A percentile compares a stretch with the other conserved stretches of the same genome.
phyloP scores from a whole-genome alignment of 1,140 invertebrate species.

The Ditylenchus dipsaci region DNA sequence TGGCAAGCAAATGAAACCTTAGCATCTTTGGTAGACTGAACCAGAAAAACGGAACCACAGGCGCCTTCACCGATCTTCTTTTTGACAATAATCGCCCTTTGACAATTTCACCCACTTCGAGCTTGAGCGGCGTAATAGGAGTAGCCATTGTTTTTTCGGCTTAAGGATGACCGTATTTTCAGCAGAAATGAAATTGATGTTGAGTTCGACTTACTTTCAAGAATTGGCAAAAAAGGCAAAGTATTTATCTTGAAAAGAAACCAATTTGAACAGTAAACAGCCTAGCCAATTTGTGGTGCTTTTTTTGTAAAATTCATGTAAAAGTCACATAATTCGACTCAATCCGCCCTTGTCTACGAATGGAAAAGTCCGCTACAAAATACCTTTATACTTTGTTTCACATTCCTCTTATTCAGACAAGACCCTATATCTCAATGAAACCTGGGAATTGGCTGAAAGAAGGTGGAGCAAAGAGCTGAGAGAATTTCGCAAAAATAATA shows the following conservation, averaged over 20 bases:
- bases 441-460: constrained; percentile 94
- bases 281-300: no score
- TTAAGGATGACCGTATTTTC: neutral
- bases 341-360: no score
- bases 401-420: constrained; percentile 32
- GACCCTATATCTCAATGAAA: constrained; percentile 90
- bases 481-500: constrained; percentile 86
- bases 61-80: constrained; percentile 47
- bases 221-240: no score
- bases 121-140: neutral
- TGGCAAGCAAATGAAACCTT: neutral
- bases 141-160: neutral
- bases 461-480: constrained; percentile 98
- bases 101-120: neutral
- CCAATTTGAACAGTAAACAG: no score
- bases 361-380: neutral
- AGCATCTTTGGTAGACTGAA: constrained; percentile 17
- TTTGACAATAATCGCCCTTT: constrained; percentile 26
- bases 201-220: no score
- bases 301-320: no score
- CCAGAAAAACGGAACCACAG: constrained; percentile 37
- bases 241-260: no score
- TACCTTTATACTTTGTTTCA: neutral
- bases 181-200: no score
- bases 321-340: no score